These are phyloP conservation scores for Leucoptera coffeella DNA, from an alignment of 2,888 invertebrate species.

Conservation along the genomic window DNA sequence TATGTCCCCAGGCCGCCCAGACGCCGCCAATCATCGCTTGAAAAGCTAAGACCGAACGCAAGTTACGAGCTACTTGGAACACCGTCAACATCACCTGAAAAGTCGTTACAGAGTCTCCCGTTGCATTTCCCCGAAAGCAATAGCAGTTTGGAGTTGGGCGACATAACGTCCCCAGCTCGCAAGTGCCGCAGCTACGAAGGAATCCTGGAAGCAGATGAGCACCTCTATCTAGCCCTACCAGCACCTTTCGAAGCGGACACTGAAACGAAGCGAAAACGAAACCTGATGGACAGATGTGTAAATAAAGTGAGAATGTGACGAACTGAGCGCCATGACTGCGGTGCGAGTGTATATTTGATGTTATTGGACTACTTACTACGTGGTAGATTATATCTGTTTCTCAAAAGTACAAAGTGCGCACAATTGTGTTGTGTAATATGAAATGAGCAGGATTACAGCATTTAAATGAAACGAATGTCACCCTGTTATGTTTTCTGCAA, in stretches of 20 bases:
- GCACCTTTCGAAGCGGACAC: conserved; percentile 51
- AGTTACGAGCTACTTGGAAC: conserved; percentile 28
- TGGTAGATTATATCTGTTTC: conserved; percentile 34
- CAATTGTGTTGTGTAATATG: too few species aligned
- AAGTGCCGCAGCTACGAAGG: conserved; percentile 60
- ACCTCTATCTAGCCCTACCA: conserved; percentile 51
- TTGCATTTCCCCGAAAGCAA: conserved; percentile 37
- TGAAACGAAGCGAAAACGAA: conserved; percentile 64
- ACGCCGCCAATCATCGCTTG: conserved; percentile 36
- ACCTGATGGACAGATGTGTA: conserved; percentile 81
- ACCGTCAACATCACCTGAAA: conserved; percentile 24
- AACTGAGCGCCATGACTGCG: conserved; percentile 8
- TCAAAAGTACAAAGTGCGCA: conserved; percentile 47
- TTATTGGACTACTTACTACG: conserved; percentile 28
- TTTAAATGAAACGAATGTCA: too few species aligned
- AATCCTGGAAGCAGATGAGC: conserved; percentile 48
- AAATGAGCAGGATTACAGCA: too few species aligned
- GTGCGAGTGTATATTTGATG: conserved; percentile 34
- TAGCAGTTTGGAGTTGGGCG: conserved; percentile 23
- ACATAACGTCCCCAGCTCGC: conserved; percentile 25
- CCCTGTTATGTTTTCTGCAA: too few species aligned
- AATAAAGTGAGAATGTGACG: conserved; percentile 74
- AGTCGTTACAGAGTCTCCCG: conserved; percentile 33
- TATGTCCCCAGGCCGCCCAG: conserved; percentile 28
- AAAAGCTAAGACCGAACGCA: conserved; percentile 16